Conservation (phyloP, 1,140 invertebrate species). For the Euwallacea similis region DNA sequence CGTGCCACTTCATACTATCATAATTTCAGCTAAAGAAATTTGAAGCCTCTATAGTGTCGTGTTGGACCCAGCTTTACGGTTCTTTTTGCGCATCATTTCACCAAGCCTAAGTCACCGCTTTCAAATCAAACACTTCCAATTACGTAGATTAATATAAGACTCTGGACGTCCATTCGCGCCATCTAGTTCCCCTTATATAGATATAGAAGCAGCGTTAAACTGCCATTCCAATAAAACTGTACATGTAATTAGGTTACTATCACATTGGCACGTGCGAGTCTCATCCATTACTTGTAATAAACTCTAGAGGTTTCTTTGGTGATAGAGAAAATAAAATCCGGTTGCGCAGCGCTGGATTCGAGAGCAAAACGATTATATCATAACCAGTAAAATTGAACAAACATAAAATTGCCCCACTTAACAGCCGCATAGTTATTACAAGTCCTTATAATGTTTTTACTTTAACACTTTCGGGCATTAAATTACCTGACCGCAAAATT, state of each 20-base stretch:
- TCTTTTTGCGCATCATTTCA: constrained; percentile 2
- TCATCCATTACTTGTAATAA: no score
- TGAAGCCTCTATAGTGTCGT: not conserved
- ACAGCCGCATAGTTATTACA: constrained; percentile 10
- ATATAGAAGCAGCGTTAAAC: no score
- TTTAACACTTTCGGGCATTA: constrained; percentile 16
- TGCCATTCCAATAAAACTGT: no score
- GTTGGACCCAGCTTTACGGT: not conserved
- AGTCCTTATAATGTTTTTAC: constrained; percentile 23
- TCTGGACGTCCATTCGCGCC: not conserved
- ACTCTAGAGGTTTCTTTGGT: no score
- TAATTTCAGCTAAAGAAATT: constrained; percentile 39
- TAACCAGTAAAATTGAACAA: constrained; percentile 16
- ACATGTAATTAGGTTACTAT: no score
- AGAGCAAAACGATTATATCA: constrained; percentile 1
- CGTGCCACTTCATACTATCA: constrained; percentile 48
- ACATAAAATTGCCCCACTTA: constrained; percentile 11
- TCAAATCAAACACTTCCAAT: not conserved
- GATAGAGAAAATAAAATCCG: no score
- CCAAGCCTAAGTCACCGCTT: not conserved
- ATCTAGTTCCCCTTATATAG: no score
- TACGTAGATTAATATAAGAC: not conserved
- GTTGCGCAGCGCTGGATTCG: no score
- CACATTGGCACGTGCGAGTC: no score
- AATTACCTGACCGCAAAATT: constrained; percentile 28